Conservation (phyloP, 2,113 vertebrate genomes). For the Mesembrinibis cayennensis region DNA sequence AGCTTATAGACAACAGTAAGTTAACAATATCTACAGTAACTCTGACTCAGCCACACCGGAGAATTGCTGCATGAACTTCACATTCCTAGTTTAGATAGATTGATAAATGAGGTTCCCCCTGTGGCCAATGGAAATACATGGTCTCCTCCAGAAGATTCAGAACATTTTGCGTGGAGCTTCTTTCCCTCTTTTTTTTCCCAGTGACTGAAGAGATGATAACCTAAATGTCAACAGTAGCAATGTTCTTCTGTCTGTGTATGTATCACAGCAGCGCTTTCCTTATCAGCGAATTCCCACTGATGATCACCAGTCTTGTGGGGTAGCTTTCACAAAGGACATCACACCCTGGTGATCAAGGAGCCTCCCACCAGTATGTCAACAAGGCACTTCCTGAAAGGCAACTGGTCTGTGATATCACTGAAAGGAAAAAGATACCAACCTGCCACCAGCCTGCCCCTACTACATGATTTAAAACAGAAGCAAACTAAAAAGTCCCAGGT, state of each 20-base stretch:
- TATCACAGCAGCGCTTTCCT: neutral
- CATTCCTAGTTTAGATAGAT: neutral
- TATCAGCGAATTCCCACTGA: neutral
- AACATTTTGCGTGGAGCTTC: neutral
- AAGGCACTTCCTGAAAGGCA: neutral
- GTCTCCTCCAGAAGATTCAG: neutral
- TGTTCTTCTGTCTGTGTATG: neutral
- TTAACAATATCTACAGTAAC: neutral
- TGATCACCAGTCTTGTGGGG: neutral
- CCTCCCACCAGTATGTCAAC: neutral
- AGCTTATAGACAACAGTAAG: neutral
- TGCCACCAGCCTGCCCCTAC: neutral
- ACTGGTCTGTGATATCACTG: neutral
- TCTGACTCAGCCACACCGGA: neutral
- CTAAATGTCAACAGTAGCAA: neutral
- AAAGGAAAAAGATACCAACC: neutral
- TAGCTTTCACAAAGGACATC: neutral
- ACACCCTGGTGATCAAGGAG: neutral
- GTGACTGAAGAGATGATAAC: neutral
- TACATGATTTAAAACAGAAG: neutral
- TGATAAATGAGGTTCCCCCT: neutral
- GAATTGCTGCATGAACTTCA: neutral
- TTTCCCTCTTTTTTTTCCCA: neutral
- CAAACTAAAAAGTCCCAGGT: neutral
- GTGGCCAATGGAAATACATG: neutral